Conservation (phyloP, 2,888 invertebrate species). For the Hypolimnas misippus region DNA sequence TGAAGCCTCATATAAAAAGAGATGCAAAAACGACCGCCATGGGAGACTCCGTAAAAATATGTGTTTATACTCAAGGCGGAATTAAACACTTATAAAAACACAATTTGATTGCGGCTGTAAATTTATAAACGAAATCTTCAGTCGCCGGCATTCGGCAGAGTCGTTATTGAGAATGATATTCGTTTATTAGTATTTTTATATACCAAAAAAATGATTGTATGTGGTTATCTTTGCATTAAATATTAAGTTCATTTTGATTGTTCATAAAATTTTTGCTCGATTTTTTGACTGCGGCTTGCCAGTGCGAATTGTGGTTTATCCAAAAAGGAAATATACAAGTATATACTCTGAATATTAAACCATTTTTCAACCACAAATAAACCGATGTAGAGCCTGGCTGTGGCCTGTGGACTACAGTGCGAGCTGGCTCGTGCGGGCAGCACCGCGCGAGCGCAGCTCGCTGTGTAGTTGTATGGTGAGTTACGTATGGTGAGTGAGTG, state of each 20-base stretch:
- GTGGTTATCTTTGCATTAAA: not conserved
- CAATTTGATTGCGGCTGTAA: constrained; percentile 16
- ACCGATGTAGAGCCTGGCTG: too few relatives aligned
- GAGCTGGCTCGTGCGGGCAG: too few relatives aligned
- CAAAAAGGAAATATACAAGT: too few relatives aligned
- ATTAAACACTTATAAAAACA: constrained; percentile 20
- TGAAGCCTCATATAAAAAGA: not conserved
- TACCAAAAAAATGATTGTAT: not conserved
- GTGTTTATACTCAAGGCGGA: constrained; percentile 20
- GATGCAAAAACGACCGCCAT: constrained; percentile 13
- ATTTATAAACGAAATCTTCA: constrained; percentile 15
- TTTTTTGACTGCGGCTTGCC: too few relatives aligned
- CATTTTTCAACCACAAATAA: too few relatives aligned
- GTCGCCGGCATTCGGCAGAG: not conserved
- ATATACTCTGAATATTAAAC: too few relatives aligned
- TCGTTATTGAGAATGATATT: constrained; percentile 7
- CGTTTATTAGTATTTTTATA: not conserved
- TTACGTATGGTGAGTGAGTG: too few relatives aligned
- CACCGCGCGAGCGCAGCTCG: too few relatives aligned
- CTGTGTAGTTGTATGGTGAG: too few relatives aligned
- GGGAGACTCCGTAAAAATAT: constrained; percentile 4
- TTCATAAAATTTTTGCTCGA: not conserved
- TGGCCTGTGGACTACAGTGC: too few relatives aligned
- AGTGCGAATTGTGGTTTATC: too few relatives aligned
- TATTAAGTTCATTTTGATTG: not conserved